These are phyloP conservation scores for Montifringilla adamsi DNA, from an alignment of 2,113 vertebrate genomes.

Conservation along the genomic window DNA sequence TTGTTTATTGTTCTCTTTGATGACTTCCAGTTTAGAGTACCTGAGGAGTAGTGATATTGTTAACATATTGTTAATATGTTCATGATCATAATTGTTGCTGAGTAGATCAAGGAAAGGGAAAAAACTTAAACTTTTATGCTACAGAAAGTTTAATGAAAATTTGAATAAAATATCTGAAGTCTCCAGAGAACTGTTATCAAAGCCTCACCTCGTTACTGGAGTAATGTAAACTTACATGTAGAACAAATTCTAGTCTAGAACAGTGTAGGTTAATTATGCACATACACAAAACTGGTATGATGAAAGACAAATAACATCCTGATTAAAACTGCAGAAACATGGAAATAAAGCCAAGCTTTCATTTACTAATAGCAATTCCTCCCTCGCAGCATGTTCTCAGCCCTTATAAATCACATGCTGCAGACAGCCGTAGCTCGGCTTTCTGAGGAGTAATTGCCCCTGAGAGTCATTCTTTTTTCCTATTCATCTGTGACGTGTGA, in stretches of 20 bases:
- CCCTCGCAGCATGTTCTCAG: not conserved
- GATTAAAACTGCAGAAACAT: not conserved
- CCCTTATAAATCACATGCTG: slow-evolving; percentile 24
- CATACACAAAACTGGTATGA: not conserved
- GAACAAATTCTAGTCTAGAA: not conserved
- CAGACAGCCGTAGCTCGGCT: not conserved
- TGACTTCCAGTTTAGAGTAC: not conserved
- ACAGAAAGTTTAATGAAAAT: not conserved
- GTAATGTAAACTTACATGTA: not conserved
- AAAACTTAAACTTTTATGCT: not conserved
- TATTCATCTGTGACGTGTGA: not conserved
- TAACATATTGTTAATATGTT: too few species aligned
- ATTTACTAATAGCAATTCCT: not conserved
- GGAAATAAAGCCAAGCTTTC: slow-evolving; percentile 20
- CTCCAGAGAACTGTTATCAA: not conserved
- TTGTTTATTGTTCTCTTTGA: not conserved
- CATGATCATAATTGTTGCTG: not conserved
- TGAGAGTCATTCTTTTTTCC: slow-evolving; percentile 1
- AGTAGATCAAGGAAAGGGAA: not conserved
- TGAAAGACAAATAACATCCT: not conserved
- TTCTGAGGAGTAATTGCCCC: slow-evolving; percentile 5
- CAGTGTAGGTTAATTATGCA: not conserved
- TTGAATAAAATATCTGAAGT: not conserved
- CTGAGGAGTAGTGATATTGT: not conserved
- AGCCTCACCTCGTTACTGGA: not conserved